These are phyloP conservation scores for Chloroceryle inda DNA, from an alignment of 2,797 vertebrate species.

Conservation along the genomic window DNA sequence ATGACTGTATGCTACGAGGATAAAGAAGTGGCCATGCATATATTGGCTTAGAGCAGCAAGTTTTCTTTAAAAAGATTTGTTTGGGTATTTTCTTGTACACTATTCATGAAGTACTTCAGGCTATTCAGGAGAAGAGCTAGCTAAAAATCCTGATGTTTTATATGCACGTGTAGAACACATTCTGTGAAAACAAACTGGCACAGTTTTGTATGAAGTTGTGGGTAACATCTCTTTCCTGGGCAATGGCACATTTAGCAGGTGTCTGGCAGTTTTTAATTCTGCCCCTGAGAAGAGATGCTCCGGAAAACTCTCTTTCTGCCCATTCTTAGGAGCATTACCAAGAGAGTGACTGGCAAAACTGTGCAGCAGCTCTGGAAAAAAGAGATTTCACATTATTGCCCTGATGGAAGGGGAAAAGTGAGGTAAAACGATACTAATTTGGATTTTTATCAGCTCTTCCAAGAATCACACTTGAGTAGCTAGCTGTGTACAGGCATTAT, in stretches of 20 bases:
- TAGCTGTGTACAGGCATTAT: neutral
- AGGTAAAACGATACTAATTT: neutral
- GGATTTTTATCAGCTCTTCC: neutral
- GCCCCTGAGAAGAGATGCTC: neutral
- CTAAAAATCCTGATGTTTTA: neutral
- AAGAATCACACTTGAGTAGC: neutral
- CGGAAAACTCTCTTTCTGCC: neutral
- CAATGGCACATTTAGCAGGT: neutral
- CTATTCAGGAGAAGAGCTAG: neutral
- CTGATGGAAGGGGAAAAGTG: neutral
- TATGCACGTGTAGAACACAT: rapidly evolving
- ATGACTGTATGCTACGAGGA: neutral
- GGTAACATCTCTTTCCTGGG: neutral
- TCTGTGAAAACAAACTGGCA: neutral
- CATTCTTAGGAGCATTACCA: neutral
- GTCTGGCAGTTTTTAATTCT: neutral
- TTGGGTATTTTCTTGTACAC: neutral
- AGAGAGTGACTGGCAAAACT: neutral
- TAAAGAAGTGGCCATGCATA: neutral
- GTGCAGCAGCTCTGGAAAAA: neutral
- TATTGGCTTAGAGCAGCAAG: neutral
- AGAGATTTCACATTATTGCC: neutral
- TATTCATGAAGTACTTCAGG: neutral
- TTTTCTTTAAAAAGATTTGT: neutral
- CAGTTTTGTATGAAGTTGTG: neutral